Percentiles rank a stretch among this genome's conserved stretches.
phyloP scores from a whole-genome alignment of 1,140 invertebrate species.

The Scaptomyza hsui region DNA sequence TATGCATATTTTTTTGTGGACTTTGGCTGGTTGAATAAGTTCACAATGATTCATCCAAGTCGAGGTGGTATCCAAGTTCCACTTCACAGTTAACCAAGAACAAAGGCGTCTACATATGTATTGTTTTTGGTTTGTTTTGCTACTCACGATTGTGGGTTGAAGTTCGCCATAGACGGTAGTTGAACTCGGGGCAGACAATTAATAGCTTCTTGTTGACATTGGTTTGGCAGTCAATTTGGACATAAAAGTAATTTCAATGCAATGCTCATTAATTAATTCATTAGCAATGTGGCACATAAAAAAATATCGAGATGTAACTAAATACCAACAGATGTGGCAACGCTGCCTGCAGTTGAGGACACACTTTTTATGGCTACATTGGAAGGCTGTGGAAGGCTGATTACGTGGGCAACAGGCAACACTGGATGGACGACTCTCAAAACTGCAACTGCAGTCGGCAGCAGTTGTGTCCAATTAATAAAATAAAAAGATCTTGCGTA shows the following conservation, averaged over 20 bases:
- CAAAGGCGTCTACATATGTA: conserved; percentile 41
- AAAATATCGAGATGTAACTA: too few species aligned
- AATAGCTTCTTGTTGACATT: conserved; percentile 23
- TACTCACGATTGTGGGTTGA: conserved; percentile 53
- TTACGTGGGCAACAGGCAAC: conserved; percentile 61
- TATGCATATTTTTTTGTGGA: conserved; percentile 15
- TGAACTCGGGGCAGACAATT: conserved; percentile 38
- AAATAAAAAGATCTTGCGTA: conserved; percentile 41
- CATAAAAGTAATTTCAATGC: conserved; percentile 31
- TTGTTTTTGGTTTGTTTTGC: neutral
- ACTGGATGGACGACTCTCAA: neutral
- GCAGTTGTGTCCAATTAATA: conserved; percentile 70
- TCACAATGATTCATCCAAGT: conserved; percentile 36
- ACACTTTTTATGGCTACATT: conserved; percentile 62
- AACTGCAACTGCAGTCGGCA: conserved; percentile 21
- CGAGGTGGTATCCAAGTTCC: conserved; percentile 14
- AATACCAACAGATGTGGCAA: conserved; percentile 31
- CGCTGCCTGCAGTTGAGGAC: conserved; percentile 51
- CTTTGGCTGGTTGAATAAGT: conserved; percentile 24
- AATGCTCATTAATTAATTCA: conserved; percentile 70
- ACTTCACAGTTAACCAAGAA: conserved; percentile 34
- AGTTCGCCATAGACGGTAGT: conserved; percentile 54
- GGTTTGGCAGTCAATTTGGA: conserved; percentile 29
- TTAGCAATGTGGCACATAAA: conserved; percentile 54
- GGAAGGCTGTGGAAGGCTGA: conserved; percentile 40